Percentiles rank a stretch among this genome's conserved stretches.
Conservation (phyloP, 2,797 vertebrate species). For the Sternarchorhynchus goeldii region DNA sequence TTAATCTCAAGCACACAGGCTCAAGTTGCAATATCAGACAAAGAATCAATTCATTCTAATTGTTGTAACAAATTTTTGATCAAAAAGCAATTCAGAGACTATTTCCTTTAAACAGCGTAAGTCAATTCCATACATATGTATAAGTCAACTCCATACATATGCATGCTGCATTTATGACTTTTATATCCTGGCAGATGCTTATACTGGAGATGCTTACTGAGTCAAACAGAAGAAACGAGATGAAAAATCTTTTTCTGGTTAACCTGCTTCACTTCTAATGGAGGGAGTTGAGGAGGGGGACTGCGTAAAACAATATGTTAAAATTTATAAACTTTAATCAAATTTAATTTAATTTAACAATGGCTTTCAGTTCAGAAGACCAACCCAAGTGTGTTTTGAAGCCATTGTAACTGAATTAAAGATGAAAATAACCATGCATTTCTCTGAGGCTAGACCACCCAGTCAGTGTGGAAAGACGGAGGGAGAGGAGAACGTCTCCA, state of each 20-base stretch:
- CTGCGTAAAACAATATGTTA: constrained; percentile 69
- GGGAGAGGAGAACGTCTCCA: constrained; percentile 64
- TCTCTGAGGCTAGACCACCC: constrained; percentile 73
- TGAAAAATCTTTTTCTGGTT: constrained; percentile 27
- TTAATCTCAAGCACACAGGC: not conserved
- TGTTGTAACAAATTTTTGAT: too few species aligned
- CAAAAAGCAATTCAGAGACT: too few species aligned
- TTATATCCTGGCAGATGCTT: too few species aligned
- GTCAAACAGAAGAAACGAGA: constrained; percentile 2
- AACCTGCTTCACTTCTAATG: constrained; percentile 14
- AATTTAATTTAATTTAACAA: constrained; percentile 74
- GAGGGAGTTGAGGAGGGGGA: constrained; percentile 16
- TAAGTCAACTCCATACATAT: too few species aligned
- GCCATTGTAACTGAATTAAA: constrained; percentile 74
- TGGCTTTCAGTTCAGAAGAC: constrained; percentile 61
- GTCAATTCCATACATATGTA: too few species aligned
- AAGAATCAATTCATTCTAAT: too few species aligned
- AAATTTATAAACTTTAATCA: constrained; percentile 71
- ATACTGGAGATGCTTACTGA: too few species aligned
- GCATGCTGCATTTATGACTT: too few species aligned
- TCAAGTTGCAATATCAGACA: not conserved
- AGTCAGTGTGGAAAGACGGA: constrained; percentile 64
- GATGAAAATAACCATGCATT: constrained; percentile 70
- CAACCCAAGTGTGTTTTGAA: constrained; percentile 70
- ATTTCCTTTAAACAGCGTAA: too few species aligned